These are phyloP conservation scores for Tinea trinotella DNA, from an alignment of 2,888 invertebrate genomes.

Conservation along the genomic window DNA sequence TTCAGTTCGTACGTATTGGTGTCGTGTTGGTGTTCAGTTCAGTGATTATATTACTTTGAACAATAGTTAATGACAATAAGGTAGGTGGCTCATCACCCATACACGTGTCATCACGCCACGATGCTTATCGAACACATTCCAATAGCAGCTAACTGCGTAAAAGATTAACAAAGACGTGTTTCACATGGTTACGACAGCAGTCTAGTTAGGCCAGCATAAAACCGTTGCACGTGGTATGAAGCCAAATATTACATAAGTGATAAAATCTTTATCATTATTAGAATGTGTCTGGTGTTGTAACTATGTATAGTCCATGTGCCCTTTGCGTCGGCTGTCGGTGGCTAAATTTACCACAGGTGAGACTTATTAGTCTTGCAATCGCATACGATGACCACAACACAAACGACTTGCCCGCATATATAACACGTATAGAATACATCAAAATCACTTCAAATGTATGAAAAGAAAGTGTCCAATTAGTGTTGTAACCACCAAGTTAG, in stretches of 20 bases:
- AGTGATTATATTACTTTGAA: constrained; percentile 52
- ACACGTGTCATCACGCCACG: neutral
- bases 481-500: no score
- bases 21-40: constrained; percentile 56
- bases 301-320: neutral
- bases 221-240: constrained; percentile 6
- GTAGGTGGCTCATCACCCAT: constrained; percentile 35
- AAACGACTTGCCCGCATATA: neutral
- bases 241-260: constrained; percentile 6
- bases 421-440: no score
- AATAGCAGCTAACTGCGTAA: neutral
- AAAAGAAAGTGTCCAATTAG: no score
- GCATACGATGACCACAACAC: neutral
- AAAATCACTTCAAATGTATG: no score
- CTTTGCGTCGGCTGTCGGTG: constrained; percentile 1
- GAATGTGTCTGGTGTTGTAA: neutral
- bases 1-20: constrained; percentile 49
- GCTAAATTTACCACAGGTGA: constrained; percentile 2
- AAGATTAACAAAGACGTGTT: neutral
- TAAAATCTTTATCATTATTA: constrained; percentile 1
- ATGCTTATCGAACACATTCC: neutral
- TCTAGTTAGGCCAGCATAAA: neutral
- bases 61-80: constrained; percentile 52
- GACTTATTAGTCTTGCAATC: neutral
- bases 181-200: neutral